phyloP scores from a whole-genome alignment of 2,888 invertebrate genomes.

The Salticus scenicus region DNA sequence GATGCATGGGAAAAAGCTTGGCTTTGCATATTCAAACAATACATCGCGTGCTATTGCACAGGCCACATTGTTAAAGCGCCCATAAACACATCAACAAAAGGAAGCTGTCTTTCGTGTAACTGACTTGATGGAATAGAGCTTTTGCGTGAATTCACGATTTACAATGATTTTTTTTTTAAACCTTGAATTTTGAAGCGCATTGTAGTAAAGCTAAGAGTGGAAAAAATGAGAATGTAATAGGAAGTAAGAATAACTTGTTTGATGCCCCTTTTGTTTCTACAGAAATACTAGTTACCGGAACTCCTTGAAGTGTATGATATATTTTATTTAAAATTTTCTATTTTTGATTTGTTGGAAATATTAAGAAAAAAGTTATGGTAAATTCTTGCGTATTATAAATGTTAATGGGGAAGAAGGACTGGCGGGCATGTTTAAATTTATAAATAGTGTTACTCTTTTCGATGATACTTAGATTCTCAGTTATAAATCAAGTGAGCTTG shows the following conservation, averaged over 20 bases:
- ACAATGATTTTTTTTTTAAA: not conserved
- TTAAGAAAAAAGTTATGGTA: too few species aligned
- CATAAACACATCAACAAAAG: conserved; percentile 29
- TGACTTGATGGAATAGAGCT: conserved; percentile 33
- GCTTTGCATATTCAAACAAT: conserved; percentile 67
- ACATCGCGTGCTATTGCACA: conserved; percentile 36
- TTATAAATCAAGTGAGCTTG: too few species aligned
- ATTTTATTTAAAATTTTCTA: not conserved
- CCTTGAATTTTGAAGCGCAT: not conserved
- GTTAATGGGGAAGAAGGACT: too few species aligned
- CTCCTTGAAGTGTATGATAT: not conserved
- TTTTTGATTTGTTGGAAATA: too few species aligned
- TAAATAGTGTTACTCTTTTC: too few species aligned
- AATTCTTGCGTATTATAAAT: too few species aligned
- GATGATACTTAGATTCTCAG: too few species aligned
- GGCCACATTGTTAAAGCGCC: conserved; percentile 24
- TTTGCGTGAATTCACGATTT: conserved; percentile 40
- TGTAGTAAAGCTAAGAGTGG: not conserved
- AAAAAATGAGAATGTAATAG: not conserved
- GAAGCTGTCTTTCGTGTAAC: conserved; percentile 51
- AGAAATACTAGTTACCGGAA: not conserved
- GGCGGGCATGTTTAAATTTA: too few species aligned
- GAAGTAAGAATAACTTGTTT: not conserved
- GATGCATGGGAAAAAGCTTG: conserved; percentile 38
- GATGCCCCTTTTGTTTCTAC: not conserved